Conservation (phyloP, 2,888 invertebrate genomes). For the Harpagoxenus sublaevis region DNA sequence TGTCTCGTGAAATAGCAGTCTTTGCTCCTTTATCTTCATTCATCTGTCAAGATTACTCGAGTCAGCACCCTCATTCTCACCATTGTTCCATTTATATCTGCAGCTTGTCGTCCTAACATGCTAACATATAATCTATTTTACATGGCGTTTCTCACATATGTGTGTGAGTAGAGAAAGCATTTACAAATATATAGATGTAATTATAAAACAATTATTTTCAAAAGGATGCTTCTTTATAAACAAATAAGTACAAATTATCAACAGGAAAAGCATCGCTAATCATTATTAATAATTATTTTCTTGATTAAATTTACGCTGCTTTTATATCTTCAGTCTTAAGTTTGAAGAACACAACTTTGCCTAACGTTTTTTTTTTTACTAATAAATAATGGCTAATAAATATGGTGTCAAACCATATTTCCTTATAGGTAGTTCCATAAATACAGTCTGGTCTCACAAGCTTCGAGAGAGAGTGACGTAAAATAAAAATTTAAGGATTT, state of each 20-base stretch:
- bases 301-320: not conserved
- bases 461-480: not conserved
- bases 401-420: not conserved
- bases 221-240: not conserved
- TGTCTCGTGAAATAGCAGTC: not conserved
- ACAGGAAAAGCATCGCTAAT: not conserved
- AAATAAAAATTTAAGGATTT: not conserved
- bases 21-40: constrained; percentile 17
- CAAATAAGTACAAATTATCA: not conserved
- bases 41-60: constrained; percentile 46
- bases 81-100: constrained; percentile 22
- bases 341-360: not conserved
- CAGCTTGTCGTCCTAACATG: not conserved
- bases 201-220: not conserved
- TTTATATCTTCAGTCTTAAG: not conserved
- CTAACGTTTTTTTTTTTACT: not conserved
- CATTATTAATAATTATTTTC: not conserved
- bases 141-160: not conserved
- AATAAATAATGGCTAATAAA: not conserved
- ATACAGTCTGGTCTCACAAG: not conserved
- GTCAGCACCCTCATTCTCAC: constrained; percentile 17
- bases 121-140: constrained; percentile 9
- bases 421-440: not conserved
- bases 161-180: not conserved
- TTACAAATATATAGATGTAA: not conserved